Conservation (phyloP, 2,113 vertebrate genomes). For the Dipodomys ordii region DNA sequence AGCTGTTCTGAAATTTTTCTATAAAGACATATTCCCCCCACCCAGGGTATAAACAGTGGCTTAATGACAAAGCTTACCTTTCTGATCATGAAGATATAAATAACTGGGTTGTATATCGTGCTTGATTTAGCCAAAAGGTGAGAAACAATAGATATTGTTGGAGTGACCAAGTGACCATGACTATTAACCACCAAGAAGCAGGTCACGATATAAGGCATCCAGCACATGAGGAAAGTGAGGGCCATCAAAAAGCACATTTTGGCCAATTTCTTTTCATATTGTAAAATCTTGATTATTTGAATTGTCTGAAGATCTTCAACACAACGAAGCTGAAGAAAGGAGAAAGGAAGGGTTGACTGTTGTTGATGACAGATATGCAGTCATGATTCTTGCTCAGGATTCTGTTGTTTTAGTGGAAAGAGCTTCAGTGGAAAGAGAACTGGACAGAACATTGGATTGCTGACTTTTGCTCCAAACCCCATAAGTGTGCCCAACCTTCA, state of each 20-base stretch:
- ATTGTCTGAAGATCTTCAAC: slow-evolving; percentile 94
- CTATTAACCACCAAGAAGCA: slow-evolving; percentile 93
- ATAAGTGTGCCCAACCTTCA: background rate
- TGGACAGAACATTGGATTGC: background rate
- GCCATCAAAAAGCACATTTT: slow-evolving; percentile 96
- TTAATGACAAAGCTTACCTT: slow-evolving; percentile 88
- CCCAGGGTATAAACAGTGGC: background rate
- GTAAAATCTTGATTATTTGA: slow-evolving; percentile 93
- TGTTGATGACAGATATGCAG: background rate
- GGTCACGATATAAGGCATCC: slow-evolving; percentile 94
- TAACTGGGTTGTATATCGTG: slow-evolving; percentile 94
- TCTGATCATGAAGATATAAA: slow-evolving; percentile 95
- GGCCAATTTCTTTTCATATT: slow-evolving; percentile 95
- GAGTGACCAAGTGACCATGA: slow-evolving; percentile 90
- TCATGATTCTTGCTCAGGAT: background rate
- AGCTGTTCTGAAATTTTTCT: background rate
- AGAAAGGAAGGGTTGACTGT: background rate
- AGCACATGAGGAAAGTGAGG: slow-evolving; percentile 92
- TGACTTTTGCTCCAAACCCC: background rate
- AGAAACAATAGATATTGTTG: slow-evolving; percentile 91
- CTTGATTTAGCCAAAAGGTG: slow-evolving; percentile 95
- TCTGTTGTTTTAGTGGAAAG: background rate
- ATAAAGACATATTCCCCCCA: background rate
- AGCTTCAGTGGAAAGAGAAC: background rate
- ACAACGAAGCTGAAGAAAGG: slow-evolving; percentile 88